A percentile compares a stretch with the other conserved stretches of the same genome.
phyloP scores from a whole-genome alignment of 1,140 invertebrate species.

The Drosophila subpulchrella region DNA sequence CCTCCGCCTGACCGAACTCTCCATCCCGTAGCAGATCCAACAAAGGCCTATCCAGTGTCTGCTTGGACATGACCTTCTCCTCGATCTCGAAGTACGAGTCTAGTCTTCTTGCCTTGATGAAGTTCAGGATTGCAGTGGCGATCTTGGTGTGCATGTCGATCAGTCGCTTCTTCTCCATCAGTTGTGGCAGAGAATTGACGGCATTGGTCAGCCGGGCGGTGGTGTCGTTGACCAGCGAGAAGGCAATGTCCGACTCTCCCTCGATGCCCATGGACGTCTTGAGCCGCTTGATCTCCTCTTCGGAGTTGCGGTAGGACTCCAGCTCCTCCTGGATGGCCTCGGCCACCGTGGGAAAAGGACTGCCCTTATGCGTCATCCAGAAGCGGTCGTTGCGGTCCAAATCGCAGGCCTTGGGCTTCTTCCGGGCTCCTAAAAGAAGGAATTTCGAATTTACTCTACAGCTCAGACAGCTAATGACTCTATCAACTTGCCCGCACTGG shows the following conservation, averaged over 20 bases:
- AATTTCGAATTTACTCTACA: not conserved
- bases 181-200: slow-evolving; percentile 97
- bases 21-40: slow-evolving; percentile 94
- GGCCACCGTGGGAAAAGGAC: slow-evolving; percentile 98
- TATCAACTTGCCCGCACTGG: slow-evolving; percentile 30
- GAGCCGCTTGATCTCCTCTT: slow-evolving; percentile 98
- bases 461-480: not conserved
- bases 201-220: slow-evolving; percentile 97
- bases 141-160: slow-evolving; percentile 99
- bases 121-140: slow-evolving; percentile 96
- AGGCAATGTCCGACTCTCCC: slow-evolving; percentile 90
- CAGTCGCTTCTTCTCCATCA: slow-evolving; percentile 98
- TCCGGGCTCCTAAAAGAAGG: slow-evolving; percentile 85
- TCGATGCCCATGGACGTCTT: slow-evolving; percentile 96
- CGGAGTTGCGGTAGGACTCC: slow-evolving; percentile 96
- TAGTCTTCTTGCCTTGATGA: slow-evolving; percentile 92
- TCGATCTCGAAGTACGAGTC: slow-evolving; percentile 99
- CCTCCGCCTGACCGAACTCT: slow-evolving; percentile 94
- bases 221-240: slow-evolving; percentile 95
- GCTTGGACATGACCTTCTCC: slow-evolving; percentile 97
- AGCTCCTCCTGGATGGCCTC: slow-evolving; percentile 99
- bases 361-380: slow-evolving; percentile 97
- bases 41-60: slow-evolving; percentile 90
- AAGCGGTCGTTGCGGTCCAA: slow-evolving; percentile 95
- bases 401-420: slow-evolving; percentile 95